Conservation (phyloP, 1,140 invertebrate genomes). For the Papilio helenus region DNA sequence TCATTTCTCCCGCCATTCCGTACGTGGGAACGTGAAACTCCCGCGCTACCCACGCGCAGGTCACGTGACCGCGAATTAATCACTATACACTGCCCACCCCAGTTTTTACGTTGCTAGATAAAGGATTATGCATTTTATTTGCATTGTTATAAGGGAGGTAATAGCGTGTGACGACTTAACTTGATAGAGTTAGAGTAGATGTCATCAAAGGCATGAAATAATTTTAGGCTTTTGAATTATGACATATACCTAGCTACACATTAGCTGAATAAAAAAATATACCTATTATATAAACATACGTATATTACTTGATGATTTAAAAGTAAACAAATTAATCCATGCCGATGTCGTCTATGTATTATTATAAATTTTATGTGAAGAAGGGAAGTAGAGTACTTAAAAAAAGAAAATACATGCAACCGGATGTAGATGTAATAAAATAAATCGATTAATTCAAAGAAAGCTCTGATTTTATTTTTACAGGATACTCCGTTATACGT, state of each 20-base stretch:
- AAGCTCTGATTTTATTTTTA: not conserved
- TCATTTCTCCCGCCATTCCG: slow-evolving; percentile 28
- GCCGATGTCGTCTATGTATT: not conserved
- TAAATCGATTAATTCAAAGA: not conserved
- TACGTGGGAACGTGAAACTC: slow-evolving; percentile 44
- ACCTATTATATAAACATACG: not conserved
- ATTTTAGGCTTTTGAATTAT: slow-evolving; percentile 23
- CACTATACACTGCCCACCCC: slow-evolving; percentile 38
- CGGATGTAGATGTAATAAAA: not conserved
- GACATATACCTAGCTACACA: not conserved
- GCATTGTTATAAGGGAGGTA: not conserved
- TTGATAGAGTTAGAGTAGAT: not conserved
- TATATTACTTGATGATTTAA: not conserved
- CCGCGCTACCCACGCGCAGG: slow-evolving; percentile 53
- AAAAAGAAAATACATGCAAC: no score
- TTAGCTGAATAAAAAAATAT: not conserved
- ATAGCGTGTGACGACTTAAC: not conserved
- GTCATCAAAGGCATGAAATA: slow-evolving; percentile 16
- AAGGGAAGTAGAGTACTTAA: no score
- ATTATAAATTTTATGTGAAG: not conserved
- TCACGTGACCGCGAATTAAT: slow-evolving; percentile 55
- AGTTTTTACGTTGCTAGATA: not conserved
- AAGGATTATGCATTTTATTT: not conserved
- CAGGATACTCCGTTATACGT: not conserved
- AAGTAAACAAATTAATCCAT: not conserved